Evolutionary conservation across 1,140 invertebrate species (phyloP).

Genomic region (Cydia strobilella): DNA sequence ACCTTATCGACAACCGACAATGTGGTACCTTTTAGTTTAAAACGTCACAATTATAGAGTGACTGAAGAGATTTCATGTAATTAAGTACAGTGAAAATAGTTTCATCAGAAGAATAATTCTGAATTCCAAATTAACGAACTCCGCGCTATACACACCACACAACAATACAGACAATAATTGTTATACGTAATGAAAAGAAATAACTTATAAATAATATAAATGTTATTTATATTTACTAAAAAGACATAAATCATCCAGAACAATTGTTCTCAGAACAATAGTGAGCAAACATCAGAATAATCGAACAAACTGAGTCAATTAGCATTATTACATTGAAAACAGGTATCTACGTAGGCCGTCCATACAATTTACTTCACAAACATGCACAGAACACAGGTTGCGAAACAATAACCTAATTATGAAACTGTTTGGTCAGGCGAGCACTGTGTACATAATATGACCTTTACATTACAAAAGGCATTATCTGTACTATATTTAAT

Average conservation of each 20-base stretch:
- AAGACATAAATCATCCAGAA: conserved; percentile 10
- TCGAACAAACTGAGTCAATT: conserved; percentile 48
- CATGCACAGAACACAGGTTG: conserved; percentile 35
- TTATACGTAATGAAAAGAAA: background rate
- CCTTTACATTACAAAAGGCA: background rate
- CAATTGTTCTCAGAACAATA: conserved; percentile 36
- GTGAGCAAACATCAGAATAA: conserved; percentile 38
- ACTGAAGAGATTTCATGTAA: too few species aligned
- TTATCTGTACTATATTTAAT: background rate
- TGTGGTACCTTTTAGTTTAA: too few species aligned
- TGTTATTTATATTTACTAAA: conserved; percentile 2
- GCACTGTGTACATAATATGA: conserved; percentile 10
- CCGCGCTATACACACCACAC: background rate
- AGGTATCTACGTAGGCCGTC: conserved; percentile 6
- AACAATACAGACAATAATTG: background rate
- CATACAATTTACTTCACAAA: conserved; percentile 12
- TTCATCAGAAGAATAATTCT: too few species aligned
- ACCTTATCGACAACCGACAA: too few species aligned
- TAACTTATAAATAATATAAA: background rate
- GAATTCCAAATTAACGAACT: too few species aligned
- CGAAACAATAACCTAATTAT: conserved; percentile 48
- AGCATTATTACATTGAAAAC: conserved; percentile 44
- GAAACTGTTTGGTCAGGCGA: conserved; percentile 36
- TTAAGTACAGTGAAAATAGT: too few species aligned
- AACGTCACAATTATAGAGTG: too few species aligned